Evolutionary conservation across 2,113 vertebrate genomes (phyloP).

Genomic region (Sula dactylatra): DNA sequence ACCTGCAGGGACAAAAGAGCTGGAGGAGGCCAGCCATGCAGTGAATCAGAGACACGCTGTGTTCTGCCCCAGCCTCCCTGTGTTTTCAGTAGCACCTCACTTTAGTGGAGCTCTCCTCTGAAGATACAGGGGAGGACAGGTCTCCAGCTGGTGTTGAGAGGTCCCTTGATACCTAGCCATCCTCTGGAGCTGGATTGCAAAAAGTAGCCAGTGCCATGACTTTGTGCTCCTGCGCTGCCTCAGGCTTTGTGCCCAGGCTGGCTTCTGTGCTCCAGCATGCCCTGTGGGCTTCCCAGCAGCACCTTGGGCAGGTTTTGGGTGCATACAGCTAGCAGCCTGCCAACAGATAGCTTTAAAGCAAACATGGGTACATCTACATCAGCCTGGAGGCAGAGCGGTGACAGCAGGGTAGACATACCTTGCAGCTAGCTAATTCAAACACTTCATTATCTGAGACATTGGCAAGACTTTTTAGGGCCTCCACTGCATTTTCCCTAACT

Average conservation of each 20-base stretch:
- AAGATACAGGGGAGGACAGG: neutral
- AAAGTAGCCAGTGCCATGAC: neutral
- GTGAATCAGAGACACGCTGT: neutral
- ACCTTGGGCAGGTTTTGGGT: neutral
- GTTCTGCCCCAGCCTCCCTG: neutral
- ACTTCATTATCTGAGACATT: neutral
- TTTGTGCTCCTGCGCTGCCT: neutral
- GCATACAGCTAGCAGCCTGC: neutral
- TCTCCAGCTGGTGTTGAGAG: neutral
- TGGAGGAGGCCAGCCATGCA: neutral
- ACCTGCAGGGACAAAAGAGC: neutral
- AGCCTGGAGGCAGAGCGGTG: neutral
- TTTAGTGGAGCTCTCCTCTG: neutral
- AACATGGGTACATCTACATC: neutral
- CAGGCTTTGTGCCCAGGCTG: neutral
- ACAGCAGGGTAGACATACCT: neutral
- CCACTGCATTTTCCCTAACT: conserved; percentile 4
- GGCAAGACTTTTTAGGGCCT: conserved; percentile 6
- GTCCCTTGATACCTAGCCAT: neutral
- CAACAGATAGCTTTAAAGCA: neutral
- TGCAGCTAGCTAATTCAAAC: neutral
- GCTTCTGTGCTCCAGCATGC: neutral
- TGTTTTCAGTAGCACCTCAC: neutral
- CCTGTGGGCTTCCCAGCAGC: neutral
- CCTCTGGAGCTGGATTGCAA: neutral